Conservation (phyloP, 2,797 vertebrate genomes). For the Pangasius sanitwongsei region DNA sequence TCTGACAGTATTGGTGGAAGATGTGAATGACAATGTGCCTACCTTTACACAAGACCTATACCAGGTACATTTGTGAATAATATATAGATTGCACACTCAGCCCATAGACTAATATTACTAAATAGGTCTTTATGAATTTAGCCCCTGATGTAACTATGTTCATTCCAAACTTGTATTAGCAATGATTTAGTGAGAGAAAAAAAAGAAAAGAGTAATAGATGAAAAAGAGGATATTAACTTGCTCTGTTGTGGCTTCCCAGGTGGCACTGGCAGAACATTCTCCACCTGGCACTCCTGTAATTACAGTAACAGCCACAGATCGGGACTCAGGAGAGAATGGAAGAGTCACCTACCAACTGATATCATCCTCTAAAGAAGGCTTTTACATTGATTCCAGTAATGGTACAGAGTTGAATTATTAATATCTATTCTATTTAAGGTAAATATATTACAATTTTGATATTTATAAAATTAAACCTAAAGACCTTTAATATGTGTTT, state of each 20-base stretch:
- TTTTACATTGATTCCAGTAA: slow-evolving; percentile 89
- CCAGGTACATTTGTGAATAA: slow-evolving; percentile 77
- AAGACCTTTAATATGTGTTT: neutral
- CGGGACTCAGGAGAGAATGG: slow-evolving; percentile 90
- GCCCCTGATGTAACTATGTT: neutral
- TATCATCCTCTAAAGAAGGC: slow-evolving; percentile 79
- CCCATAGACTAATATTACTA: neutral
- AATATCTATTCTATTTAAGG: neutral
- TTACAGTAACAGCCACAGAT: slow-evolving; percentile 91
- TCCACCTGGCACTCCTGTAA: slow-evolving; percentile 82
- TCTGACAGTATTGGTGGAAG: slow-evolving; percentile 88
- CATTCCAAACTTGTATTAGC: neutral
- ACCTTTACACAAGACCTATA: slow-evolving; percentile 89
- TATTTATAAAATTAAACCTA: neutral
- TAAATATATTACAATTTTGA: neutral
- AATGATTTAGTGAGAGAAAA: neutral
- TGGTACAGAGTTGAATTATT: slow-evolving; percentile 71
- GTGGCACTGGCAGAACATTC: slow-evolving; percentile 88
- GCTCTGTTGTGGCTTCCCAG: slow-evolving; percentile 66
- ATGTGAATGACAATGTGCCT: slow-evolving; percentile 92
- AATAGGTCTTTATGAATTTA: neutral
- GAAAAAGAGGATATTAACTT: slow-evolving; percentile 13
- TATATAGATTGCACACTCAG: neutral
- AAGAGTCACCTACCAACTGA: slow-evolving; percentile 85
- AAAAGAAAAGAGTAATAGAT: neutral